A percentile compares a stretch with the other conserved stretches of the same genome.
Evolutionary conservation across 2,797 vertebrate genomes (phyloP).

Genomic region (Crocidura indochinensis): DNA sequence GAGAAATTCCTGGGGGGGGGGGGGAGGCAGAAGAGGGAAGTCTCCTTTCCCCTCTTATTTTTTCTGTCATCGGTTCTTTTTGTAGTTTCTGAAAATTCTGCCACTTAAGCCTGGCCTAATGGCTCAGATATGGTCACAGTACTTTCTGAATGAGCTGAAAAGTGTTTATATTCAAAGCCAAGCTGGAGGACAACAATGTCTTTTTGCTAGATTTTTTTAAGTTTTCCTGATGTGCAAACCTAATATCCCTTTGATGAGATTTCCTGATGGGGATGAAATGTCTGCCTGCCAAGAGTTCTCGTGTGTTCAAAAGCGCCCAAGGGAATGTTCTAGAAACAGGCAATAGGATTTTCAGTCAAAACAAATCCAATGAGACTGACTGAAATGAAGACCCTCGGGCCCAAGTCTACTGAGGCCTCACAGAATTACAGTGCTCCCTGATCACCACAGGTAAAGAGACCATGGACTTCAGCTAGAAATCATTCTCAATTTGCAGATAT

Average conservation of each 20-base stretch:
- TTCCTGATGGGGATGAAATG: slow-evolving; percentile 66
- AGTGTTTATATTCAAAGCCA: slow-evolving; percentile 9
- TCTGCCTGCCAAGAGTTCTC: slow-evolving; percentile 49
- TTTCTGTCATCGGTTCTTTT: neutral
- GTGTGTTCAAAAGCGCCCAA: slow-evolving; percentile 20
- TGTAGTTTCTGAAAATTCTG: neutral
- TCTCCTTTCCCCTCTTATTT: neutral
- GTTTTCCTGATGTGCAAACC: slow-evolving; percentile 51
- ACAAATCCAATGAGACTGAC: slow-evolving; percentile 66
- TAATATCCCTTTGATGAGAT: slow-evolving; percentile 70
- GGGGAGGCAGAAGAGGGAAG: neutral
- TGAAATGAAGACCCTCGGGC: slow-evolving; percentile 64
- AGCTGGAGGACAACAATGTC: neutral
- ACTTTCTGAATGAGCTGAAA: neutral
- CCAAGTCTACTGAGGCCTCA: neutral
- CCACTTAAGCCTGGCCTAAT: neutral
- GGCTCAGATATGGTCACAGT: neutral
- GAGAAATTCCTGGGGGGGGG: neutral
- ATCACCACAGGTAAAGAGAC: neutral
- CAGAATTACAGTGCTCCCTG: neutral
- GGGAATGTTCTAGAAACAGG: slow-evolving; percentile 62
- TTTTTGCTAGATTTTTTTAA: slow-evolving; percentile 45
- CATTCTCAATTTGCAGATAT: slow-evolving; percentile 28
- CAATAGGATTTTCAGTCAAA: slow-evolving; percentile 75
- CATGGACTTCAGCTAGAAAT: neutral